Conservation (phyloP, 2,113 vertebrate species). For the Barbus barbus region DNA sequence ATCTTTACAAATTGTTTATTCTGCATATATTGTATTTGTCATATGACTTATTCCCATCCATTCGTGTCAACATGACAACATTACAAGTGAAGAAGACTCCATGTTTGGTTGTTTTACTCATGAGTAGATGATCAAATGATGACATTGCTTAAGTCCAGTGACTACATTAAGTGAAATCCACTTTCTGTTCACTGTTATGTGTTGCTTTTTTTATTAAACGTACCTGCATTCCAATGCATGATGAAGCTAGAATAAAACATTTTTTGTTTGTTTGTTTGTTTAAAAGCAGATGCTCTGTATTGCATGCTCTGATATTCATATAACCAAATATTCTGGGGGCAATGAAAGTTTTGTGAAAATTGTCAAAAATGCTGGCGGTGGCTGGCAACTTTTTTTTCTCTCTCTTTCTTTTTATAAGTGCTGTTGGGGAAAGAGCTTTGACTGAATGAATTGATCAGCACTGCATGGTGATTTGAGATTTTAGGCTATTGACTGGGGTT, state of each 20-base stretch:
- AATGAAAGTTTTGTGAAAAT: neutral
- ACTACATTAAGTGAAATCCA: no score
- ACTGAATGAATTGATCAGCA: constrained; percentile 45
- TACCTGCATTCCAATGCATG: no score
- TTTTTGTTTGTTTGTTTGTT: neutral
- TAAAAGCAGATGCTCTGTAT: neutral
- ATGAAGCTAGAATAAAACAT: no score
- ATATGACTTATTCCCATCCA: neutral
- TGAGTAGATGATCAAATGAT: constrained; percentile 67
- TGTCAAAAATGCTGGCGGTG: no score
- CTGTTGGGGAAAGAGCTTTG: neutral
- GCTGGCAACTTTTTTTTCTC: no score
- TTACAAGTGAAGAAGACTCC: constrained; percentile 56
- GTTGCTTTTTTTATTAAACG: no score
- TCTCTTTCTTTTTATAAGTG: neutral
- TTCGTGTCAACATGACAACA: neutral
- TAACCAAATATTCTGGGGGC: neutral
- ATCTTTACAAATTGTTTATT: neutral
- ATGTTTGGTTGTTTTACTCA: constrained; percentile 72
- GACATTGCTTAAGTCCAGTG: neutral
- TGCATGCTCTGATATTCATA: neutral
- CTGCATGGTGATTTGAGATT: constrained; percentile 45
- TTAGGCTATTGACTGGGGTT: constrained; percentile 40
- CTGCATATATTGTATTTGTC: neutral
- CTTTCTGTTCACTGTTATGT: no score